Percentiles rank a stretch among this genome's conserved stretches.
Evolutionary conservation across 2,113 vertebrate genomes (phyloP).

Genomic region (Abramis brama): DNA sequence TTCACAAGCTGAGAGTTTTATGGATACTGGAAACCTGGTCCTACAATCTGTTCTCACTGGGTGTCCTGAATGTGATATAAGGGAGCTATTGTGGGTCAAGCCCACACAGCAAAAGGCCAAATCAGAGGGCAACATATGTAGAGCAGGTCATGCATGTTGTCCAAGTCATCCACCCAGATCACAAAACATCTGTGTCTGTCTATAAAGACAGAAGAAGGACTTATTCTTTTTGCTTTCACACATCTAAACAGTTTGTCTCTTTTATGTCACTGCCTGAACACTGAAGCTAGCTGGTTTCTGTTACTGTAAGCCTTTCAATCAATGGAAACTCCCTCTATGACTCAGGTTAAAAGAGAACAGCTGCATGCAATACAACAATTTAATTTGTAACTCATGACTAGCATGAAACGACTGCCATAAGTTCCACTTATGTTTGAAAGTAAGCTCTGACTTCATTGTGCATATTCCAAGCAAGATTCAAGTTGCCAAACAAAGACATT

Average conservation of each 20-base stretch:
- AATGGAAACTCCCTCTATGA: neutral
- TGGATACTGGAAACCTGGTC: constrained; percentile 28
- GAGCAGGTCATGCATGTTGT: constrained; percentile 44
- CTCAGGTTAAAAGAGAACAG: constrained; percentile 27
- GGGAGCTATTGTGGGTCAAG: constrained; percentile 52
- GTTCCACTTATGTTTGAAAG: constrained; percentile 13
- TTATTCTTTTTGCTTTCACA: constrained; percentile 2
- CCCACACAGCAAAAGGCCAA: constrained; percentile 49
- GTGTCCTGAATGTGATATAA: constrained; percentile 52
- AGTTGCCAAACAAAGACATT: too few species aligned
- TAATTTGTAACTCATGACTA: constrained; percentile 1
- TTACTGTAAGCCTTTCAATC: constrained; percentile 43
- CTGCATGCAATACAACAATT: constrained; percentile 29
- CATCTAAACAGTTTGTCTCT: constrained; percentile 32
- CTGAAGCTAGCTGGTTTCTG: constrained; percentile 23
- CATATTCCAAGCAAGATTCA: neutral
- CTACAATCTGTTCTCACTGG: constrained; percentile 42
- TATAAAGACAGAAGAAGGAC: neutral
- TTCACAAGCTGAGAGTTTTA: constrained; percentile 36
- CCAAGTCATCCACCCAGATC: constrained; percentile 42
- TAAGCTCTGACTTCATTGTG: neutral
- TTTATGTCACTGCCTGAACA: constrained; percentile 32
- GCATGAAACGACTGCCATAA: constrained; percentile 19
- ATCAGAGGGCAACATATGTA: constrained; percentile 55
- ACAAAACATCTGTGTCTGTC: constrained; percentile 53